Base-by-base conservation (phyloP, 2,797 vertebrate genomes). In the Momotus momota region DNA sequence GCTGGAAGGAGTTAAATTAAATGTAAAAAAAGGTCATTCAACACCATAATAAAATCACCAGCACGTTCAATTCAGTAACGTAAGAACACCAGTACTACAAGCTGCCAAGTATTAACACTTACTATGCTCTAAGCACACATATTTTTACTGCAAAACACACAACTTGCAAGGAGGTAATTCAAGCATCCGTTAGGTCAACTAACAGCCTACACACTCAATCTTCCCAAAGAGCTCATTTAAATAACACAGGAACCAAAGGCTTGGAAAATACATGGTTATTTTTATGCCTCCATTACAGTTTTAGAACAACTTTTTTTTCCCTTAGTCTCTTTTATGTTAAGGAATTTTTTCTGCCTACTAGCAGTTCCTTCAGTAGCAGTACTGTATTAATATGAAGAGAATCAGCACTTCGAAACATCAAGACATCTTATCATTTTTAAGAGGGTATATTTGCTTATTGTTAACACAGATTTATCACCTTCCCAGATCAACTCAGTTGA, bases 131-230 rank as follows among this genome's bases (percentile, higher is more conserved):
- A 84, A 35, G 27, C 82, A 88, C 65, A 85, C 89, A 31, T 77
- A 77, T 52, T 45, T 91, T 93, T 93, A 91, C 51, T 91, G 71
- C 55, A 77, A 93, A 92, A 60, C 58, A 78, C 1, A 13, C 33
- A 73, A 55, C 65, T 75, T 72, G 49, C 14, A 80, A 82, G n/a
- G 41, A 89, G 48, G 67, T 41, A 95, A 91, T 61, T 91, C 65
- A 88, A 79, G 77, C 92, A 91, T 82, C 87, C 81, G 81, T 67
- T 93, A 80, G 45, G 46, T 83, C 87, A 96, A 78, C 54, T 83
- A 65, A 65, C 77, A 90, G 86, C 85, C 85, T 64, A 25, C 89
- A 82, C 29, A 77, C 22, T 41, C 8, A 43, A 7, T 60, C 73
- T 73, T 81, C 35, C 77, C 75, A 45, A 86, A 90, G 52, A 83